Evolutionary conservation across 92 coral and sea anemone species (phyloP), one percentile per base, ranked within the genome.

Genomic region (Umimayanthus kanabou): DNA sequence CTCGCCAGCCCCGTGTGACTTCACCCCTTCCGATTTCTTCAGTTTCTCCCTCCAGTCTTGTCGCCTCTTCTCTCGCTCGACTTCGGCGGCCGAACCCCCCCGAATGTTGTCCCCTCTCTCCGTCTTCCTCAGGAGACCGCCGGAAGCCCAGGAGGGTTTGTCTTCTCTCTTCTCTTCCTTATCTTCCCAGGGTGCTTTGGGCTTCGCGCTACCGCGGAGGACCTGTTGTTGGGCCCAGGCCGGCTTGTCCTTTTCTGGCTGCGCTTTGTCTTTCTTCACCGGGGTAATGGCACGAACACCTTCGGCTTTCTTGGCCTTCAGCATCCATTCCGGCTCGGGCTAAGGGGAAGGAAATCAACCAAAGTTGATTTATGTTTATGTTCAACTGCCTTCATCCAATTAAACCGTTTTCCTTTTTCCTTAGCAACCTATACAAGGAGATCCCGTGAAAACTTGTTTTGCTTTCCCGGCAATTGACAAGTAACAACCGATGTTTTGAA

Each of bases 11-110:
- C 76, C 87, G 16, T 71, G 77, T 40, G 87, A 25, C 26, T 83
- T 83, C 18, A 83, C 87, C 0, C 87, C 88, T 43, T 77, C 92
- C 1, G 90, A 85, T 73, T 89, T 91, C 84, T 95, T 95, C 70
- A 95, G 89, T 9, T 94, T 92, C n/a, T 93, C 98, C 74, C 94
- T 91, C 96, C 96, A 95, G 75, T 95, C 98, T 66, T 91, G 96
- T 42, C 96, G 89, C 57, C 85, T 90, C 80, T 85, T 82, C 55
- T 87, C 88, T 23, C 91, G 86, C 29, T 89, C 92, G 3, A 92
- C 96, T 13, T 83, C 93, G 9, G 73, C 93, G 4, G 85, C 91
- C 6, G 87, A 61, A 6, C 69, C 15, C 43, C 87, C 87, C 67
- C 87, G 74, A 30, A 83, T 83, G 53, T 69, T 73, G n/a, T 83